Percentiles rank a stretch among this genome's conserved stretches.
Conservation (phyloP, 2,888 invertebrate species). For the Cataglyphis altisquamis region DNA sequence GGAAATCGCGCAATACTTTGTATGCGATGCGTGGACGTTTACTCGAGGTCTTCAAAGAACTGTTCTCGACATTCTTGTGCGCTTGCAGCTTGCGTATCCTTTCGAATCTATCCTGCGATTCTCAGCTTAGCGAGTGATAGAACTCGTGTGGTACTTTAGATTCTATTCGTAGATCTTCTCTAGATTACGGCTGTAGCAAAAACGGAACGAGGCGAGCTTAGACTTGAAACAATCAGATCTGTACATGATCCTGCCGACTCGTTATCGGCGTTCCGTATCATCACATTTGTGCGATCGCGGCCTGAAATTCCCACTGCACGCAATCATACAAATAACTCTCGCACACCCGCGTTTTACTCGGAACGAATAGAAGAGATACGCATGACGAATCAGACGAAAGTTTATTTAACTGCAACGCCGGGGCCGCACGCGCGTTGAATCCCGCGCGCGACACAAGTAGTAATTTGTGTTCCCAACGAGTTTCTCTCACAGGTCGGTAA, state of each 20-base stretch:
- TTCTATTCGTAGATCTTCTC: not conserved
- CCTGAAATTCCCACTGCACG: not conserved
- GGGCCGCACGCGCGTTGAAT: conserved; percentile 8
- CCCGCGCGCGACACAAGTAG: conserved; percentile 32
- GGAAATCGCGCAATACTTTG: not conserved
- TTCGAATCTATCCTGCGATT: not conserved
- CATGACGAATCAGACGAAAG: conserved; percentile 30
- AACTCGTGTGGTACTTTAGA: not conserved
- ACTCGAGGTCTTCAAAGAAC: not conserved
- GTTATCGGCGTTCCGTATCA: not conserved
- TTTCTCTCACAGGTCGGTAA: conserved; percentile 36
- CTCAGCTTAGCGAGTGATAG: not conserved
- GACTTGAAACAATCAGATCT: not conserved
- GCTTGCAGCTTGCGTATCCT: not conserved
- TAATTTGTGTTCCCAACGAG: conserved; percentile 52
- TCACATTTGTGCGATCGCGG: not conserved
- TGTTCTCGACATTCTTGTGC: too few species aligned
- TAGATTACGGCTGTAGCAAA: not conserved
- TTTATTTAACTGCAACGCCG: conserved; percentile 33
- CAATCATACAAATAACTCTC: not conserved
- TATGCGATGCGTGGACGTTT: not conserved
- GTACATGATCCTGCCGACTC: not conserved
- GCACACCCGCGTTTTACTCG: not conserved
- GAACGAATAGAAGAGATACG: conserved; percentile 30
- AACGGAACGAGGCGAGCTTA: not conserved